A percentile compares a stretch with the other conserved stretches of the same genome.
Conservation (phyloP, 2,113 vertebrate species). For the Crotalus viridis region DNA sequence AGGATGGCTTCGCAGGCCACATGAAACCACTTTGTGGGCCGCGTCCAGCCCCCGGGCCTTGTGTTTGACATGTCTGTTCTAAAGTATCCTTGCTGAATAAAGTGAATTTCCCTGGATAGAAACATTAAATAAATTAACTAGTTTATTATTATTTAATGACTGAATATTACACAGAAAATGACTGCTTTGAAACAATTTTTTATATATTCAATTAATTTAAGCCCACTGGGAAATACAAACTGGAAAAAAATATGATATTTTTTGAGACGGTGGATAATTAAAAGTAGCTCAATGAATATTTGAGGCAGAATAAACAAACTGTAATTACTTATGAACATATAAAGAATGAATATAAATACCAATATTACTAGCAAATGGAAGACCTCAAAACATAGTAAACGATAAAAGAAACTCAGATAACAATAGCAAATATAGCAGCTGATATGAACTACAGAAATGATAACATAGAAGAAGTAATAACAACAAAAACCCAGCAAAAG, state of each 20-base stretch:
- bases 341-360: not conserved
- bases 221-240: not conserved
- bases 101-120: not conserved
- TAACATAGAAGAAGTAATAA: not conserved
- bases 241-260: not conserved
- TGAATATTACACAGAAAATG: not conserved
- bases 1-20: too few species aligned
- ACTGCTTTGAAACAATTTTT: not conserved
- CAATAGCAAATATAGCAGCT: not conserved
- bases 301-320: not conserved
- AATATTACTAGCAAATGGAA: not conserved
- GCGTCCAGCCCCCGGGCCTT: too few species aligned
- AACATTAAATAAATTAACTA: not conserved
- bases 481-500: not conserved
- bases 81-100: not conserved
- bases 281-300: not conserved
- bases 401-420: not conserved
- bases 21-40: too few species aligned
- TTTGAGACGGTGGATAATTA: not conserved
- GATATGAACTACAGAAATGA: not conserved
- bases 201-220: not conserved
- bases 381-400: not conserved
- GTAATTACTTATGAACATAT: not conserved
- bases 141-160: not conserved
- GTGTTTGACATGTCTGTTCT: not conserved